Evolutionary conservation across 2,797 vertebrate species (phyloP).

Genomic region (Gephyroberyx darwinii): DNA sequence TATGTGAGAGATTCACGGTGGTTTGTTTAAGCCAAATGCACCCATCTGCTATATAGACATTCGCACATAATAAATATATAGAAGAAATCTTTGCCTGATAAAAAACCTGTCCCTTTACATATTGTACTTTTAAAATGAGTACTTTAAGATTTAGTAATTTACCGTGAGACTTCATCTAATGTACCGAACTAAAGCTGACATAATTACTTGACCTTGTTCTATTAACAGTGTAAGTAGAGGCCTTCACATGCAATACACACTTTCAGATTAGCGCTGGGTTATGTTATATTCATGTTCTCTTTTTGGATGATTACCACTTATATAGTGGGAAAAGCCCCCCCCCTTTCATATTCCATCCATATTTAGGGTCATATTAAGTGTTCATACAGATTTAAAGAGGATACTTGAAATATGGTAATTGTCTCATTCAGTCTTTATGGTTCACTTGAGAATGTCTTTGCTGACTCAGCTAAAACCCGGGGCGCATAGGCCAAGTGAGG

Average conservation of each 20-base stretch:
- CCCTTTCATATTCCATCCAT: conserved; percentile 52
- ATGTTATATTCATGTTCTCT: conserved; percentile 45
- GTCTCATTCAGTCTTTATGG: conserved; percentile 50
- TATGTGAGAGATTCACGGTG: conserved; percentile 38
- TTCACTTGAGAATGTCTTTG: conserved; percentile 44
- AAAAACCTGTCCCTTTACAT: background rate
- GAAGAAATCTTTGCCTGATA: background rate
- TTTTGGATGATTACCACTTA: conserved; percentile 58
- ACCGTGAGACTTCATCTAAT: background rate
- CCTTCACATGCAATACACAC: conserved; percentile 30
- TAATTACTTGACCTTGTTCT: conserved; percentile 59
- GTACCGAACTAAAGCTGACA: conserved; percentile 22
- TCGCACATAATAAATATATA: background rate
- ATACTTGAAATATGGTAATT: conserved; percentile 62
- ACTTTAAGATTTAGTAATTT: conserved; percentile 9
- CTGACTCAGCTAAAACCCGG: conserved; percentile 46
- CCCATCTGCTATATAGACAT: background rate
- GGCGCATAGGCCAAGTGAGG: conserved; percentile 48
- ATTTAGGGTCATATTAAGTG: conserved; percentile 43
- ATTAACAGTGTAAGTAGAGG: conserved; percentile 28
- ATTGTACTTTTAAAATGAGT: conserved; percentile 25
- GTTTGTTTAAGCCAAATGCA: conserved; percentile 25
- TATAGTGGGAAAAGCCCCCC: conserved; percentile 38
- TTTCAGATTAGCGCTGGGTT: conserved; percentile 43
- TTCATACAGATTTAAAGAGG: conserved; percentile 49